Evolutionary conservation across 2,797 vertebrate genomes (phyloP).

Genomic region (Pangasius krempfi): DNA sequence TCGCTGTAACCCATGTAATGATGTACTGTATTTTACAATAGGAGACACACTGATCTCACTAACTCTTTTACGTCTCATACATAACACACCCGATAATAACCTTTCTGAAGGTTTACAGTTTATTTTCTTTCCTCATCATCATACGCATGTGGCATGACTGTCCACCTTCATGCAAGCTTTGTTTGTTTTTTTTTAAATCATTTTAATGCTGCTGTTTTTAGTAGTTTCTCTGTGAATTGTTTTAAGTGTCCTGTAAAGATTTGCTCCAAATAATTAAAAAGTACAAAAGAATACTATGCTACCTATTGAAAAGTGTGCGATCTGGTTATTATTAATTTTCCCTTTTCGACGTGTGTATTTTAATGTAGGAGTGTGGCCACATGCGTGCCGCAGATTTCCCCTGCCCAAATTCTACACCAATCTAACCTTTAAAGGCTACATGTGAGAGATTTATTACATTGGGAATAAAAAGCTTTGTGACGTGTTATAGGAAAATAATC

Average conservation of each 20-base stretch:
- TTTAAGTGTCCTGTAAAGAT: constrained; percentile 61
- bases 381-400: not conserved
- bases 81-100: not conserved
- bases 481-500: not conserved
- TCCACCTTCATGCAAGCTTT: constrained; percentile 53
- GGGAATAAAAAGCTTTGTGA: not conserved
- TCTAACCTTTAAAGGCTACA: not conserved
- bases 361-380: not conserved
- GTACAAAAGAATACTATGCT: constrained; percentile 60
- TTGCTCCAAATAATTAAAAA: constrained; percentile 70
- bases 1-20: constrained; percentile 3
- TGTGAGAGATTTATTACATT: not conserved
- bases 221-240: constrained; percentile 65
- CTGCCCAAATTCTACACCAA: not conserved
- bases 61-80: not conserved
- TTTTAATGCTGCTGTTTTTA: constrained; percentile 61
- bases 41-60: not conserved
- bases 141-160: constrained; percentile 45
- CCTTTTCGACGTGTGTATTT: not conserved
- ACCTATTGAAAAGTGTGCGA: constrained; percentile 35
- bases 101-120: constrained; percentile 53
- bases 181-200: constrained; percentile 28
- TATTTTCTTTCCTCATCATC: constrained; percentile 23
- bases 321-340: not conserved
- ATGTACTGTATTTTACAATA: constrained; percentile 1